Conservation (phyloP, 2,888 invertebrate genomes). For the Poecilus cupreus region DNA sequence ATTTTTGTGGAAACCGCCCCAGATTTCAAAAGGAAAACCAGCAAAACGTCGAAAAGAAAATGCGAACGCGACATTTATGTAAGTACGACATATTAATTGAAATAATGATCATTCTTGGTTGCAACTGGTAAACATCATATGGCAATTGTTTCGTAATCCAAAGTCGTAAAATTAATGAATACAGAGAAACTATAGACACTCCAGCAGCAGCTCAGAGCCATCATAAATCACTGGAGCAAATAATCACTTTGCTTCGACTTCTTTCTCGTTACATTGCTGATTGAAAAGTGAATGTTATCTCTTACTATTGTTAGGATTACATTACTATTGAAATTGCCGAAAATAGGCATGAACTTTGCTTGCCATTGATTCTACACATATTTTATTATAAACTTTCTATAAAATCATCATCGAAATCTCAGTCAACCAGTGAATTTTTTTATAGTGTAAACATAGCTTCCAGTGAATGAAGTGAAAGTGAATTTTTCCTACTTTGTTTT, state of each 20-base stretch:
- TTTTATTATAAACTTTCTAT: slow-evolving; percentile 1
- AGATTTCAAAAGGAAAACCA: not conserved
- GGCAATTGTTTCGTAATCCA: slow-evolving; percentile 40
- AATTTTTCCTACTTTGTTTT: not conserved
- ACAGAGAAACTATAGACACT: slow-evolving; percentile 8
- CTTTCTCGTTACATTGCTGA: not conserved
- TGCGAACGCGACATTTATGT: slow-evolving; percentile 23
- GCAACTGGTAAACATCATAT: slow-evolving; percentile 38
- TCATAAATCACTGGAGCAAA: slow-evolving; percentile 21
- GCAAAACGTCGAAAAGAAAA: not conserved
- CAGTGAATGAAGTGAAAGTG: slow-evolving; percentile 22
- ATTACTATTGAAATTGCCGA: not conserved
- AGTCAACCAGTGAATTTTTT: not conserved
- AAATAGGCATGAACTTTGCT: not conserved
- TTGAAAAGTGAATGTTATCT: not conserved
- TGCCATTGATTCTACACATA: not conserved
- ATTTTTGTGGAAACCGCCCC: not conserved
- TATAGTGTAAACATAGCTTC: not conserved
- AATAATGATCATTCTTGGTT: slow-evolving; percentile 17
- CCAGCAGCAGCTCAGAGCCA: not conserved
- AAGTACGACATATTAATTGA: slow-evolving; percentile 25
- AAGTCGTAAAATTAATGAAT: slow-evolving; percentile 46
- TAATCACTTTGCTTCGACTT: not conserved
- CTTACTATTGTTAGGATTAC: no score
- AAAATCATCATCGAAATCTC: not conserved